Percentiles rank a stretch among this genome's conserved stretches.
Evolutionary conservation across 2,888 invertebrate species (phyloP).

Genomic region (Pachliopta kotzebuea): DNA sequence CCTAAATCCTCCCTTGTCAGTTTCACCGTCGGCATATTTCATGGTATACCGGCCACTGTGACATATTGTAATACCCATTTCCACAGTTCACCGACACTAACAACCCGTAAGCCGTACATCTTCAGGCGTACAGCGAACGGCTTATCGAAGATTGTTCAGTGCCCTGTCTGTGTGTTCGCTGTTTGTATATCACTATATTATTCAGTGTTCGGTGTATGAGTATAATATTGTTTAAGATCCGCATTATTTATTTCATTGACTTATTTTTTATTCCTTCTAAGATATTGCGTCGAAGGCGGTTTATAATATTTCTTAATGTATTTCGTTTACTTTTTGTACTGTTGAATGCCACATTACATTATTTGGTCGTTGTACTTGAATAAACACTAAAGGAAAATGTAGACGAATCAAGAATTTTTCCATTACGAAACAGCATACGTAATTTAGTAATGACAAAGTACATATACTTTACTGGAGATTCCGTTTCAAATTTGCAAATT

Average conservation of each 20-base stretch:
- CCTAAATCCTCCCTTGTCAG: conserved; percentile 42
- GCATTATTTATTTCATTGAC: neutral
- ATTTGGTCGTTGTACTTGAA: too few species aligned
- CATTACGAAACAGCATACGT: too few species aligned
- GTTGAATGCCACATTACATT: too few species aligned
- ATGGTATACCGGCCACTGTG: conserved; percentile 38
- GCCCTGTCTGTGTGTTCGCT: conserved; percentile 9
- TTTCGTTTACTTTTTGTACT: too few species aligned
- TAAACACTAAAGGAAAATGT: too few species aligned
- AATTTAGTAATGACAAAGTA: too few species aligned
- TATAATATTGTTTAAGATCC: neutral
- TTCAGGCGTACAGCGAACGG: conserved; percentile 2
- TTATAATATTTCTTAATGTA: too few species aligned
- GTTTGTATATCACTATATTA: conserved; percentile 1
- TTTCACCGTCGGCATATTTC: conserved; percentile 42
- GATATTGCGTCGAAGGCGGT: too few species aligned
- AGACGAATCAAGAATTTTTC: too few species aligned
- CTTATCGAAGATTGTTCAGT: conserved; percentile 21
- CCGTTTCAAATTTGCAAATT: too few species aligned
- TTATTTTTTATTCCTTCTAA: too few species aligned
- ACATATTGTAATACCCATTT: conserved; percentile 35
- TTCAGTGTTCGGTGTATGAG: neutral
- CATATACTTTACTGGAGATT: too few species aligned
- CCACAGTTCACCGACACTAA: conserved; percentile 13
- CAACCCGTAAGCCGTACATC: conserved; percentile 7